Percentiles rank a stretch among this genome's conserved stretches.
These are phyloP conservation scores for Caloenas nicobarica DNA, from an alignment of 2,113 vertebrate genomes.

Conservation along the genomic window DNA sequence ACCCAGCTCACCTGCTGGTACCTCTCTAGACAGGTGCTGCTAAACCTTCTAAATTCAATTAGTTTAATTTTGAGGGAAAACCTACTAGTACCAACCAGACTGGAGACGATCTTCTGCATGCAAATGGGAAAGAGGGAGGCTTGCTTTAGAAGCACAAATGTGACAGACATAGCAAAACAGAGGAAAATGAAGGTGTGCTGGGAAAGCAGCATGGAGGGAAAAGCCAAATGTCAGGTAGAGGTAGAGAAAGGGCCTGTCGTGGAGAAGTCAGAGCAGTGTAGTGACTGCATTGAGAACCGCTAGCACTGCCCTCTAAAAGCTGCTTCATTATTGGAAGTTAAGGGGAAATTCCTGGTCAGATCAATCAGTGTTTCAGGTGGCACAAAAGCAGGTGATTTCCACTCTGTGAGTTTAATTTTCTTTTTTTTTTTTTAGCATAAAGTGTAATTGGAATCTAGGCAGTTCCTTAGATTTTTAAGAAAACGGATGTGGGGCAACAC, in stretches of 20 bases:
- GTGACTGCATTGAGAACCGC: background rate
- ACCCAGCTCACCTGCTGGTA: background rate
- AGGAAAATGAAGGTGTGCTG: background rate
- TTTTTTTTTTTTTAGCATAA: background rate
- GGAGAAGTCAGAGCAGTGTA: background rate
- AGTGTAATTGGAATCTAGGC: background rate
- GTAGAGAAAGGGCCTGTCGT: background rate
- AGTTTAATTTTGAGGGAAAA: background rate
- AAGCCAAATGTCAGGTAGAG: background rate
- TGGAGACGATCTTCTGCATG: background rate
- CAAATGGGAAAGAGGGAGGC: background rate
- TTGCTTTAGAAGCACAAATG: background rate
- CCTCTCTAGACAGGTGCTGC: background rate
- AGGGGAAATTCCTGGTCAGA: background rate
- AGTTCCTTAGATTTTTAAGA: background rate
- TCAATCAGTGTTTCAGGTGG: background rate
- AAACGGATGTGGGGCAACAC: background rate
- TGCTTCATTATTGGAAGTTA: background rate
- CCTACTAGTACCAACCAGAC: background rate
- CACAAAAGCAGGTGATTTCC: background rate
- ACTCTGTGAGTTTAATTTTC: background rate
- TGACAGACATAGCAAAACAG: background rate
- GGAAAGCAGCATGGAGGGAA: background rate
- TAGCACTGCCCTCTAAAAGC: background rate
- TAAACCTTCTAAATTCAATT: conserved; percentile 4